Conservation (phyloP, 2,797 vertebrate genomes). For the Hyperoplus lanceolatus region DNA sequence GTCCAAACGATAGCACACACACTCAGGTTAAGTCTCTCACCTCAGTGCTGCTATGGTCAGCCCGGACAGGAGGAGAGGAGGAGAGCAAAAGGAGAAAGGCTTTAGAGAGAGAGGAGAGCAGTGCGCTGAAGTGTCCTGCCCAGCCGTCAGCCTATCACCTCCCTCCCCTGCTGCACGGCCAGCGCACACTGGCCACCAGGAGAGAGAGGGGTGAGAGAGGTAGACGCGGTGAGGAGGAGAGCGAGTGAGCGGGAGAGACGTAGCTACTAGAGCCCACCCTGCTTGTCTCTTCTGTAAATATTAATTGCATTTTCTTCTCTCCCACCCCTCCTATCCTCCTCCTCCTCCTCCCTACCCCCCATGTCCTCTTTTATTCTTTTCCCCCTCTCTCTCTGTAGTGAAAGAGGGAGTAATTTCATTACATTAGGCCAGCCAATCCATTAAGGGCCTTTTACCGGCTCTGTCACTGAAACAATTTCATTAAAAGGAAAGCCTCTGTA, state of each 20-base stretch:
- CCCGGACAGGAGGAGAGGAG: constrained; percentile 70
- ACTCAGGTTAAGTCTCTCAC: constrained; percentile 78
- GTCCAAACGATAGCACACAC: constrained; percentile 41
- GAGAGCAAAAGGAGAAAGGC: constrained; percentile 50
- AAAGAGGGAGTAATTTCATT: constrained; percentile 99
- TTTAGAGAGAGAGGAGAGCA: constrained; percentile 66
- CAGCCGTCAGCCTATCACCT: constrained; percentile 83
- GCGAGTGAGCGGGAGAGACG: constrained; percentile 54
- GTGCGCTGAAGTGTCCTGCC: constrained; percentile 83
- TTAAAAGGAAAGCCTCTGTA: constrained; percentile 98
- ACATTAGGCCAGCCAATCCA: constrained; percentile 99
- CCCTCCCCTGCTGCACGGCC: constrained; percentile 71
- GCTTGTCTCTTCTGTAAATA: constrained; percentile 98
- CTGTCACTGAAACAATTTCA: constrained; percentile 99
- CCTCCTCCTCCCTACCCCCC: constrained; percentile 53
- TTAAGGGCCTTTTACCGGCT: constrained; percentile 99
- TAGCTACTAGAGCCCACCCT: constrained; percentile 87
- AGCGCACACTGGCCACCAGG: constrained; percentile 76
- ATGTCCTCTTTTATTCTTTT: constrained; percentile 76
- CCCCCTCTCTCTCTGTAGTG: constrained; percentile 87
- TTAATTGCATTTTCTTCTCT: constrained; percentile 94
- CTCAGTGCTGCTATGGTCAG: constrained; percentile 76
- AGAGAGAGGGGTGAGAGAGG: constrained; percentile 71
- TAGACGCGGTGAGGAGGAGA: constrained; percentile 61
- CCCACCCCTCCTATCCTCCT: constrained; percentile 57